phyloP scores from a whole-genome alignment of 2,888 invertebrate species.

The Lysandra bellargus region DNA sequence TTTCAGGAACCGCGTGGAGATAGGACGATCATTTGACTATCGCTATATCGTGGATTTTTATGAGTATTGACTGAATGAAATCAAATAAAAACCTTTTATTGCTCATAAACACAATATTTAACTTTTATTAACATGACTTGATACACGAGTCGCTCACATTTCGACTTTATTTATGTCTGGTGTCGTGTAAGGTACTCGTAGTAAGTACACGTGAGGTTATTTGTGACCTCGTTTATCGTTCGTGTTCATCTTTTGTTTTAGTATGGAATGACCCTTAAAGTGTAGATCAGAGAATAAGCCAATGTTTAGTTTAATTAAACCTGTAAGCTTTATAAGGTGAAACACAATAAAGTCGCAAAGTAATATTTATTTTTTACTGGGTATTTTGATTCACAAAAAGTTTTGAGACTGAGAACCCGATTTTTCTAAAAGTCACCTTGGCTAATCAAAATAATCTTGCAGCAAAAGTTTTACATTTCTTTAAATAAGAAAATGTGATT shows the following conservation, averaged over 20 bases:
- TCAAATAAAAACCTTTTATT: constrained; percentile 38
- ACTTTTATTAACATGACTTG: constrained; percentile 27
- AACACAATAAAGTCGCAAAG: too few relatives aligned
- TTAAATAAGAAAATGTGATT: background rate
- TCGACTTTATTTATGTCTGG: constrained; percentile 11
- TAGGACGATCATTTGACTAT: constrained; percentile 36
- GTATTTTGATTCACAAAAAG: too few relatives aligned
- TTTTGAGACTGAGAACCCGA: too few relatives aligned
- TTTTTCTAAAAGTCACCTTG: too few relatives aligned
- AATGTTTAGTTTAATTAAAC: too few relatives aligned
- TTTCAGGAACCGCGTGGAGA: constrained; percentile 22
- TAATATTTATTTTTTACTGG: too few relatives aligned
- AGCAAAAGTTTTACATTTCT: background rate
- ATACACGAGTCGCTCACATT: constrained; percentile 8
- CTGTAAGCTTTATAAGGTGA: too few relatives aligned
- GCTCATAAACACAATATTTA: constrained; percentile 37
- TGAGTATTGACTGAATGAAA: constrained; percentile 38
- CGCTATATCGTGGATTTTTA: constrained; percentile 42
- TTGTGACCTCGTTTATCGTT: background rate
- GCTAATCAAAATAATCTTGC: background rate
- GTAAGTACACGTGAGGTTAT: background rate
- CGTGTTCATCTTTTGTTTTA: background rate
- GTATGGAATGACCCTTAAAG: background rate
- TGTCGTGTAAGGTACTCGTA: background rate
- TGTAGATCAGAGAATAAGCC: background rate